These are phyloP conservation scores for Elanoides forficatus DNA, from an alignment of 2,113 vertebrate species.

Conservation along the genomic window DNA sequence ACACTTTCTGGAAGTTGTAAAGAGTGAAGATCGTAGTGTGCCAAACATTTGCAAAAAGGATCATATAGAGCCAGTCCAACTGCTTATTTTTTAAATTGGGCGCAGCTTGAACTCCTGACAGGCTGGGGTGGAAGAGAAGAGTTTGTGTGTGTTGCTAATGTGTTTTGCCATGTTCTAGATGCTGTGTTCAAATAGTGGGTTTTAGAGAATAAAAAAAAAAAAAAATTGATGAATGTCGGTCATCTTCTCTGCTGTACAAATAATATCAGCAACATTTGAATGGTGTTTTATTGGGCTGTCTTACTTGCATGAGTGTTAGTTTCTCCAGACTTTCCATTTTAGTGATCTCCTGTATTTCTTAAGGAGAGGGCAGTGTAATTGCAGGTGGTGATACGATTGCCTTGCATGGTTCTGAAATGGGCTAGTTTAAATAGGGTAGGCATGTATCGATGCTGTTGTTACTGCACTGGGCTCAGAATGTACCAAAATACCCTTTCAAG, in stretches of 20 bases:
- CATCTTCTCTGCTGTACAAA: neutral
- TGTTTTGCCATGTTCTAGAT: neutral
- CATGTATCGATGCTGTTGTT: neutral
- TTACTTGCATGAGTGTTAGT: neutral
- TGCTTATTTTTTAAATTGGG: neutral
- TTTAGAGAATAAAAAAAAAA: neutral
- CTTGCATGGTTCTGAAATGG: neutral
- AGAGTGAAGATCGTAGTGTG: neutral
- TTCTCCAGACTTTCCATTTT: neutral
- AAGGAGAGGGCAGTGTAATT: neutral
- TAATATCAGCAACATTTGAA: neutral
- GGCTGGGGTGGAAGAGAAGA: neutral
- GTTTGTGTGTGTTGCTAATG: neutral
- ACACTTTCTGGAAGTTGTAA: neutral
- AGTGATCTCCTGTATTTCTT: neutral
- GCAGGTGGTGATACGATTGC: neutral
- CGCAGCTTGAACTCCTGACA: neutral
- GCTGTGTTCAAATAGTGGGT: fast-evolving
- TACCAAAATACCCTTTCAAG: neutral
- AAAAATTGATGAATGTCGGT: neutral
- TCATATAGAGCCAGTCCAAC: neutral
- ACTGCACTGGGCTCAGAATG: neutral
- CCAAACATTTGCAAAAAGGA: neutral
- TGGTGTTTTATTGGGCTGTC: neutral
- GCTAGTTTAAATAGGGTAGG: neutral